Evolutionary conservation across 2,888 invertebrate species (phyloP).

Genomic region (Agrochola macilenta): DNA sequence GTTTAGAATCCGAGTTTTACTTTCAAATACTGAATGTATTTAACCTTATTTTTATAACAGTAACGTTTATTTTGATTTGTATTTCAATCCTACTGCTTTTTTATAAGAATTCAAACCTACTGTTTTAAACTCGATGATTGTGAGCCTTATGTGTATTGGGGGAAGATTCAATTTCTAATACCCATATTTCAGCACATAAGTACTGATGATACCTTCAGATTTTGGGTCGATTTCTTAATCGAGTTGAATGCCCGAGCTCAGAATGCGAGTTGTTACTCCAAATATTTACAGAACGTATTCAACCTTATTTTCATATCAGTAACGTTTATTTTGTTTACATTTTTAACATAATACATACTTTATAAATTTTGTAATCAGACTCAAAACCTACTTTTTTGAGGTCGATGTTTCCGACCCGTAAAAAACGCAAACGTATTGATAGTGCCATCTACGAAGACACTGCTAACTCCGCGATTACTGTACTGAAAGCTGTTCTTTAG

Average conservation of each 20-base stretch:
- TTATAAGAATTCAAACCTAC: neutral
- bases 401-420: neutral
- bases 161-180: neutral
- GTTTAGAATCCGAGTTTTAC: neutral
- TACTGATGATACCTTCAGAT: neutral
- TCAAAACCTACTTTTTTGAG: neutral
- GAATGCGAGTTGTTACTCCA: neutral
- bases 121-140: neutral
- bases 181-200: neutral
- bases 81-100: neutral
- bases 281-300: neutral
- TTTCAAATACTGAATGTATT: neutral
- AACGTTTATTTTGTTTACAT: neutral
- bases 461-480: too few species aligned
- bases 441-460: too few species aligned
- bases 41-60: neutral
- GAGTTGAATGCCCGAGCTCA: neutral
- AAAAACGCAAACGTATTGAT: neutral
- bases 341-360: neutral
- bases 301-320: neutral
- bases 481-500: too few species aligned
- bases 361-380: neutral
- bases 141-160: neutral
- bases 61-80: slow-evolving; percentile 4
- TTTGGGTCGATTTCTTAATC: neutral